Base-by-base conservation (phyloP, 1,140 invertebrate species). In the Drusus annulatus region DNA sequence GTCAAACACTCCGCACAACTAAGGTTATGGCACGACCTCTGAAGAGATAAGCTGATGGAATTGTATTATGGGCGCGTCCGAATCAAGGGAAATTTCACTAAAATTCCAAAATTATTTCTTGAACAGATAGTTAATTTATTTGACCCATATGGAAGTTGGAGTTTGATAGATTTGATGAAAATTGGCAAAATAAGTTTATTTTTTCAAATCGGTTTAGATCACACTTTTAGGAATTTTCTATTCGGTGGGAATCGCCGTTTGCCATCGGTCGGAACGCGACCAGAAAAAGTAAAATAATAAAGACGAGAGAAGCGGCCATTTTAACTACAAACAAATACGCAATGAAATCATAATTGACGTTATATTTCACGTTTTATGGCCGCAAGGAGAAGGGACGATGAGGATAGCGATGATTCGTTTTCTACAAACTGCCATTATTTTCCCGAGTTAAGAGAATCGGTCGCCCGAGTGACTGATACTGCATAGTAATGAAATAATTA, bases 251-350 rank as follows among this genome's bases (percentile, higher is more conserved):
- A 60, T 60, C 56, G 56, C 56, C 17, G 17, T 10, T 2, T 21
- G 23, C 17, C 56, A 21, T 60, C 23, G 17, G 23, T 60, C 56
- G 56, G 2, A 3, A 13, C 8, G 23, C 56, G 23, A 60, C 17
- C 23, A 73, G 36, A 8, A 73, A n/a, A 23, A 75, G 52, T 54
- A 17, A 23, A 75, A 75, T 75, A 75, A 56, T 31, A 75, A 75
- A 56, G 21, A 21, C 17, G 2, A 76, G 28, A 19, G 75, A 77
- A 63, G 16, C 68, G 80, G 65, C 19, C 54, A 78, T 81, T 81
- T 78, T 81, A 81, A 81, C 80, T 81, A 78, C 80, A 78, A 81
- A 81, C 76, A 81, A 81, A 81, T 81, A 81, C 80, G 80, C 80
- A 78, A 81, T 81, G 78, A 81, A 81, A 78, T 81, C 76, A 78